phyloP scores from a whole-genome alignment of 2,797 vertebrate species.

The Dryobates pubescens region DNA sequence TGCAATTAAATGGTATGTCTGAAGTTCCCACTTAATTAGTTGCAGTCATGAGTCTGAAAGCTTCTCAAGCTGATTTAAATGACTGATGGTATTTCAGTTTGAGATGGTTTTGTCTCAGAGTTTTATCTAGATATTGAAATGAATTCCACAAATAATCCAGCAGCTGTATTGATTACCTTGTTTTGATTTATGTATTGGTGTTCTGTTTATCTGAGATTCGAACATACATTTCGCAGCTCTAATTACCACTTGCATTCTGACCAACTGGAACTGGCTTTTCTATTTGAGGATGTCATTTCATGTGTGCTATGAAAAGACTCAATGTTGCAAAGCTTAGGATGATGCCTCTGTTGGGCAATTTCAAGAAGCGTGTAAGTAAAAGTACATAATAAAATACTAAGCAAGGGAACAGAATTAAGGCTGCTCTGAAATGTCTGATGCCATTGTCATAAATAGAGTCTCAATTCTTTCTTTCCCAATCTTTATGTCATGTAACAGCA shows the following conservation, averaged over 20 bases:
- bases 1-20: slow-evolving; percentile 57
- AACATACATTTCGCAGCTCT: slow-evolving; percentile 60
- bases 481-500: not conserved
- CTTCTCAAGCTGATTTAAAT: slow-evolving; percentile 72
- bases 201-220: slow-evolving; percentile 47
- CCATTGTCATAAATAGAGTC: not conserved
- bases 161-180: slow-evolving; percentile 57
- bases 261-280: slow-evolving; percentile 65
- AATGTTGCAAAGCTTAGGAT: not conserved
- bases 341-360: not conserved
- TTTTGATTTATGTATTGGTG: slow-evolving; percentile 59
- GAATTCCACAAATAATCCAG: slow-evolving; percentile 52
- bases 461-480: not conserved
- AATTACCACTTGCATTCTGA: slow-evolving; percentile 63
- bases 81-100: slow-evolving; percentile 61
- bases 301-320: not conserved
- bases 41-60: slow-evolving; percentile 66
- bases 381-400: not conserved
- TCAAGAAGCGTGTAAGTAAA: not conserved
- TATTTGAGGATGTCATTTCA: slow-evolving; percentile 62
- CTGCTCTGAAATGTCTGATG: not conserved
- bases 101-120: slow-evolving; percentile 47
- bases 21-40: slow-evolving; percentile 62
- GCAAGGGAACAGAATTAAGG: not conserved
- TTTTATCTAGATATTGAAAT: slow-evolving; percentile 47